A percentile compares a stretch with the other conserved stretches of the same genome.
These are phyloP conservation scores for Cercopithecus mona DNA, from an alignment of 2,113 vertebrate species.

Conservation along the genomic window DNA sequence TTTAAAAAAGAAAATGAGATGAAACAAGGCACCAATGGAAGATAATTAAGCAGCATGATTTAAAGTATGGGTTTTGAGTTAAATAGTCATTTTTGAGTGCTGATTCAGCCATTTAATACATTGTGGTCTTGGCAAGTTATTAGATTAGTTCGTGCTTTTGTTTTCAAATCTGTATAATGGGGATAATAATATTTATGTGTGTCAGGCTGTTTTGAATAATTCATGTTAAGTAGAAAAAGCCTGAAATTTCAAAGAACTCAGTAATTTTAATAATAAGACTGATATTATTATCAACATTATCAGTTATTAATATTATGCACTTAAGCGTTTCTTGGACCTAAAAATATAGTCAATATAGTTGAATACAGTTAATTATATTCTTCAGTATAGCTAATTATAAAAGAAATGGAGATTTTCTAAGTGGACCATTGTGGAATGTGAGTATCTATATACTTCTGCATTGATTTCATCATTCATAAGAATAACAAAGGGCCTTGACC, in stretches of 20 bases:
- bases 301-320: neutral
- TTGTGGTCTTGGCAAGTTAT: neutral
- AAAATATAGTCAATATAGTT: neutral
- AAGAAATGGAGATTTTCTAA: neutral
- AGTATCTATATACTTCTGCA: neutral
- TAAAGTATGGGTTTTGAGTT: neutral
- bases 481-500: neutral
- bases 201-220: neutral
- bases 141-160: neutral
- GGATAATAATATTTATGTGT: neutral
- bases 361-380: neutral
- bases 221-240: slow-evolving; percentile 7
- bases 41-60: neutral
- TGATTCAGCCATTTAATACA: neutral
- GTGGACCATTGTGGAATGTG: neutral
- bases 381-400: neutral
- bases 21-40: neutral
- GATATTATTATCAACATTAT: neutral
- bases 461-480: neutral
- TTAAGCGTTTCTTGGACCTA: neutral
- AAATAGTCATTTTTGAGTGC: neutral
- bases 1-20: neutral
- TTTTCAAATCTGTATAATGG: slow-evolving; percentile 7
- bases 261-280: neutral
- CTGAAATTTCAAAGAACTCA: slow-evolving; percentile 2